phyloP scores from a whole-genome alignment of 2,797 vertebrate genomes.

The Platyrinchus mystaceus region DNA sequence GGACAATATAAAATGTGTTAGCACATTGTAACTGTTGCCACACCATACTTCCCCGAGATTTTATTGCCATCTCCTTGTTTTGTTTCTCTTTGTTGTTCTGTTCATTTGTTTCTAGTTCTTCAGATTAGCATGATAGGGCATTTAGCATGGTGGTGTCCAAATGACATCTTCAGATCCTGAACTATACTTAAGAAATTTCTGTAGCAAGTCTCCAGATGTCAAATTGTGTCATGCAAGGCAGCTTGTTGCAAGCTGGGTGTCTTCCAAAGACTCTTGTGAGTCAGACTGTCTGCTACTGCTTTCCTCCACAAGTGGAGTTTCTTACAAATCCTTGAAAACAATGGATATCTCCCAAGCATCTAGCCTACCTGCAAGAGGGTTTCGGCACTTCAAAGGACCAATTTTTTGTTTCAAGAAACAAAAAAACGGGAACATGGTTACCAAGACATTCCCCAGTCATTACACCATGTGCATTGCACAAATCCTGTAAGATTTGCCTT shows the following conservation, averaged over 20 bases:
- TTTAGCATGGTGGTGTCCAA: background rate
- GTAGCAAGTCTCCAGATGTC: background rate
- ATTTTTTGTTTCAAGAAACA: background rate
- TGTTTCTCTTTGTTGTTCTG: background rate
- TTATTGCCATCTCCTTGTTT: background rate
- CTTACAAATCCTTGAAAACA: background rate
- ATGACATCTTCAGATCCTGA: background rate
- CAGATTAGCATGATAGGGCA: background rate
- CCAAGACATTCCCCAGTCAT: background rate
- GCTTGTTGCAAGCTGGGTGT: background rate
- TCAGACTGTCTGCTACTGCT: conserved; percentile 6
- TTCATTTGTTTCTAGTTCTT: background rate
- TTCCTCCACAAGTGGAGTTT: background rate
- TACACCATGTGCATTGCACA: background rate
- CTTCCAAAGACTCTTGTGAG: background rate
- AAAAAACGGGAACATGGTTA: background rate
- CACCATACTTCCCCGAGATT: background rate
- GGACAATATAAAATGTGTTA: background rate
- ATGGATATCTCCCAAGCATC: background rate
- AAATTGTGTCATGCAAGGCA: background rate
- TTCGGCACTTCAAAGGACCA: background rate
- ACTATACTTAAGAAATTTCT: background rate
- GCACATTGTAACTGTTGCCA: background rate
- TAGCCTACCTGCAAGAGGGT: background rate
- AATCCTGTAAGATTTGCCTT: conserved; percentile 4